Evolutionary conservation across 1,140 invertebrate species (phyloP).

Genomic region (Listronotus bonariensis): DNA sequence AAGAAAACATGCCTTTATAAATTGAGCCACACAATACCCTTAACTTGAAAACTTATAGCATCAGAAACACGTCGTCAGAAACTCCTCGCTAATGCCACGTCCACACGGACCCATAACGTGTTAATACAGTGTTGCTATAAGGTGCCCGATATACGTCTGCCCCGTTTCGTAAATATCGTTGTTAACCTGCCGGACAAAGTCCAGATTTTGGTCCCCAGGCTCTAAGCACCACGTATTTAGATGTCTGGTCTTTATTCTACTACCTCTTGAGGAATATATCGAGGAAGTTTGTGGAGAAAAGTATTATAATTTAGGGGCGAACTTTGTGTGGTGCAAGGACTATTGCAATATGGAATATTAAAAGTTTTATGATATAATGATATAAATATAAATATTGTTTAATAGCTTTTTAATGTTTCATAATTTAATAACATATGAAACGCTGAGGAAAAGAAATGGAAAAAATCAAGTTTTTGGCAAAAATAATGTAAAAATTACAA

Average conservation of each 20-base stretch:
- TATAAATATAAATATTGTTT: too few relatives aligned
- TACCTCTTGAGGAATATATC: conserved; percentile 39
- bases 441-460: too few relatives aligned
- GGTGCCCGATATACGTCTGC: conserved; percentile 34
- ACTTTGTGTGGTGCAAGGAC: conserved; percentile 17
- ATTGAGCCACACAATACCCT: conserved; percentile 29
- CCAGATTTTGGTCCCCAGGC: conserved; percentile 33
- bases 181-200: conserved; percentile 36
- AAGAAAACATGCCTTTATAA: conserved; percentile 21
- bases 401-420: too few relatives aligned
- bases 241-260: conserved; percentile 36
- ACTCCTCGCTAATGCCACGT: conserved; percentile 35
- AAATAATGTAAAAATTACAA: too few relatives aligned
- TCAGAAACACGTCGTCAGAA: conserved; percentile 34
- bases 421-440: too few relatives aligned
- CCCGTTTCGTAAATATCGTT: conserved; percentile 32
- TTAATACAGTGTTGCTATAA: conserved; percentile 35
- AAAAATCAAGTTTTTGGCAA: too few relatives aligned
- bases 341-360: conserved; percentile 15
- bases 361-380: too few relatives aligned
- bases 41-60: conserved; percentile 29
- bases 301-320: conserved; percentile 29
- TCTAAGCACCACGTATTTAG: conserved; percentile 36
- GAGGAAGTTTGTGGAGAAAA: conserved; percentile 29
- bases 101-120: conserved; percentile 32